Base-by-base conservation (phyloP, 2,888 invertebrate genomes). In the Diogma glabrata region DNA sequence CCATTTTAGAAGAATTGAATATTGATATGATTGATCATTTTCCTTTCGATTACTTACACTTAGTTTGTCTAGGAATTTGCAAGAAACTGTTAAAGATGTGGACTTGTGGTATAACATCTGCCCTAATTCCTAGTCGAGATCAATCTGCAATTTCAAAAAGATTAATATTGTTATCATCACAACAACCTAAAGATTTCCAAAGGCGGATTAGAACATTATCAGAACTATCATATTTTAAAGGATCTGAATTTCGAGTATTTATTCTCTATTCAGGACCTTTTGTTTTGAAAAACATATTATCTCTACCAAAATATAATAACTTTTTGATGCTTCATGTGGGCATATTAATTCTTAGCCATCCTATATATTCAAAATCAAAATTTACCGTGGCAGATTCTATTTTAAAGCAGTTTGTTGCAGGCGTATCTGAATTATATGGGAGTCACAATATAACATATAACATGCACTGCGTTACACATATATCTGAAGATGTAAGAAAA, bases 171-270 rank as follows among this genome's bases (percentile, higher is more conserved):
- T 28, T 28, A 28, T 28, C 28, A 9, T 12, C n/a, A 28, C 10
- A 10, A 28, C 49, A 49, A 36, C 40, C 49, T 9, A 36, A 19
- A 9, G 40, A 49, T 26, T 49, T 49, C n/a, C 19, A 49, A 9
- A 22, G 49, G 10, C 36, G 33, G 38, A 4, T 49, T 24, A 22
- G 49, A 17, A 2, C 24, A 7, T 10, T 49, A n/a, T n/a, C 9
- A 23, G 4, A 49, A 7, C 24, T 49, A 1, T 26, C 28, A 22
- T 36, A 49, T 36, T 49, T 36, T 24, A 49, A 49, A 16, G 38
- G 38, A 14, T 14, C 49, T 5, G 49, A 49, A n/a, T 49, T 38
- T 14, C 9, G 47, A 26, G 24, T 16, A 7, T 47, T 47, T 22
- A 9, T 49, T 7, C 16, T 49, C 3, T n/a, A n/a, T n/a, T n/a